Evolutionary conservation across 2,113 vertebrate species (phyloP).

Genomic region (Calyptomena viridis): DNA sequence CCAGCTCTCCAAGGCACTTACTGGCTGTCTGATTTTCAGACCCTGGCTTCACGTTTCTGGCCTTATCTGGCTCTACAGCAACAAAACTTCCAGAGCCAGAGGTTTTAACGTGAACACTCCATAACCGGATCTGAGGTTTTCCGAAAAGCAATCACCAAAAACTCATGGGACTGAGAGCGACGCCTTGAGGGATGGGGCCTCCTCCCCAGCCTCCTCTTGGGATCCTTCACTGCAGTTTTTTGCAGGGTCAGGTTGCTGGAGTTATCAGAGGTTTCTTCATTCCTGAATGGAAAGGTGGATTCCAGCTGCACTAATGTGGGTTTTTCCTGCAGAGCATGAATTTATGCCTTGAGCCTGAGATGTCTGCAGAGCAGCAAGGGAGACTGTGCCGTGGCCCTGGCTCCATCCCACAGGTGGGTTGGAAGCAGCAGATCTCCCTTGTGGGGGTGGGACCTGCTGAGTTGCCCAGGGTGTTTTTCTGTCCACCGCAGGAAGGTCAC

Average conservation of each 20-base stretch:
- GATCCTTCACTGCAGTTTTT: background rate
- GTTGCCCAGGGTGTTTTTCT: background rate
- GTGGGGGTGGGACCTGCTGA: rapidly evolving
- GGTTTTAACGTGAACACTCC: background rate
- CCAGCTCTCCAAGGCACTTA: background rate
- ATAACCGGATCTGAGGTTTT: background rate
- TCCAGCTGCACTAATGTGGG: background rate
- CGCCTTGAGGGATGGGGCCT: background rate
- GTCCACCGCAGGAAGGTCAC: background rate
- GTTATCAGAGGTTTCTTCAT: background rate
- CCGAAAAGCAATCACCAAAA: background rate
- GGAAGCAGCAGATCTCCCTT: background rate
- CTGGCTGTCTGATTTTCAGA: background rate
- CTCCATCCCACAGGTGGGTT: background rate
- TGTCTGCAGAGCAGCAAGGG: background rate
- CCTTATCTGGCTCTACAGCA: background rate
- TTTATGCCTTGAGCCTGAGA: background rate
- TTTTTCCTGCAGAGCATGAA: background rate
- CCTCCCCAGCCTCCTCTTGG: background rate
- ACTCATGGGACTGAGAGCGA: rapidly evolving
- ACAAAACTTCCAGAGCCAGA: background rate
- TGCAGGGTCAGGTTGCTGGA: background rate
- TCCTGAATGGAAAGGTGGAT: background rate
- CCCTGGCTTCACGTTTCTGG: background rate
- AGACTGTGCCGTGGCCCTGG: background rate